These are phyloP conservation scores for Stenchaetothrips biformis DNA, from an alignment of 2,888 invertebrate species.

Conservation along the genomic window DNA sequence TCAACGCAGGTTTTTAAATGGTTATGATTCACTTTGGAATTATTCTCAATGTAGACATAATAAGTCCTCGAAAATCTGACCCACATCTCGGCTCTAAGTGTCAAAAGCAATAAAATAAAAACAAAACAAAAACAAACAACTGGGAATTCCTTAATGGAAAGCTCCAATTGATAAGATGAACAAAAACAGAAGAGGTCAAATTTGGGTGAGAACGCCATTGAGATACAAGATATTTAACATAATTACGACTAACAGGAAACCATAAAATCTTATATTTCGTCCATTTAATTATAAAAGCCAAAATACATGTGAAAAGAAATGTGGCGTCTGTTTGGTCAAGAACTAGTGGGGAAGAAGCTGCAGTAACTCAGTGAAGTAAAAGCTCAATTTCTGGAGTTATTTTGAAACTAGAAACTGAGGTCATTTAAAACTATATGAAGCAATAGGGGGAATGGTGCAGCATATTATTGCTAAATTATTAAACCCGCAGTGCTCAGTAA, in stretches of 20 bases:
- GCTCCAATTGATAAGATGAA: no score
- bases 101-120: background rate
- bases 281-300: background rate
- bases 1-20: no score
- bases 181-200: no score
- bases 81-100: background rate
- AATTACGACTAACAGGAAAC: background rate
- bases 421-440: background rate
- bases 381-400: background rate
- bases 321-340: background rate
- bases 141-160: background rate
- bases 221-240: no score
- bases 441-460: background rate
- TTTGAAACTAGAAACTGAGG: background rate
- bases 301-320: background rate
- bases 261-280: background rate
- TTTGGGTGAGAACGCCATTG: no score
- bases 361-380: background rate
- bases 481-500: no score
- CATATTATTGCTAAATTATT: conserved; percentile 8
- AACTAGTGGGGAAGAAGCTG: background rate
- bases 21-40: no score
- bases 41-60: no score
- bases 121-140: background rate
- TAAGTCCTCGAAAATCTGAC: no score